phyloP scores from a whole-genome alignment of 2,797 vertebrate genomes.

The Euthynnus affinis region DNA sequence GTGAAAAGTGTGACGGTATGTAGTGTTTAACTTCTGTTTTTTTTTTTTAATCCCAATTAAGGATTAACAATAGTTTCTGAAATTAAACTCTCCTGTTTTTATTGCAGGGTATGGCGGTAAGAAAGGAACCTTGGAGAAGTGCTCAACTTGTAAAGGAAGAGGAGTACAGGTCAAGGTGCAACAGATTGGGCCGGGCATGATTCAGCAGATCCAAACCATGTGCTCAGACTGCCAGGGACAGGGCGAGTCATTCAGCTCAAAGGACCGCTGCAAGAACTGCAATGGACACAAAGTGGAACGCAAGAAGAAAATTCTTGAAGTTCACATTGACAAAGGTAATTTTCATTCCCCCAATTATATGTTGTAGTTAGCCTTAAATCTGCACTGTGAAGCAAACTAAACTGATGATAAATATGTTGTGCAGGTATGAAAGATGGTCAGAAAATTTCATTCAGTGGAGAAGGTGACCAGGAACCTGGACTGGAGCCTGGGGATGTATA shows the following conservation, averaged over 20 bases:
- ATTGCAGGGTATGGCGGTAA: constrained; percentile 93
- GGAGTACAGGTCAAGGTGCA: constrained; percentile 93
- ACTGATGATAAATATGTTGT: neutral
- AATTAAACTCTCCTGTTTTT: neutral
- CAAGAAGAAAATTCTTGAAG: constrained; percentile 97
- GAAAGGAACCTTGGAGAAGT: constrained; percentile 94
- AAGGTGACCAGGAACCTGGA: constrained; percentile 97
- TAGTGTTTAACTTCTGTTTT: neutral
- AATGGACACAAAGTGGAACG: constrained; percentile 93
- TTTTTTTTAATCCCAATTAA: neutral
- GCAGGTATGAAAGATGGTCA: constrained; percentile 98
- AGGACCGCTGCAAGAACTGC: constrained; percentile 95
- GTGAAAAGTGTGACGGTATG: constrained; percentile 95
- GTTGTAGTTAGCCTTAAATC: neutral
- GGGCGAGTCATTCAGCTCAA: constrained; percentile 92
- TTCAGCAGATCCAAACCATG: constrained; percentile 97
- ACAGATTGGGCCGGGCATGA: constrained; percentile 97
- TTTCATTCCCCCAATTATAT: neutral
- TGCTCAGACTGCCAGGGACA: constrained; percentile 96
- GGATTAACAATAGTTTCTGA: neutral
- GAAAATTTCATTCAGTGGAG: constrained; percentile 94
- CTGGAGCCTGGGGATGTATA: constrained; percentile 95
- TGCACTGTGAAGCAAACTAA: neutral
- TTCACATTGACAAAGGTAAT: constrained; percentile 95
- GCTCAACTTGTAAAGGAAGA: constrained; percentile 93